Evolutionary conservation across 2,888 invertebrate species (phyloP), one percentile per base, ranked within the genome.

Genomic region (Amblyjoppa fuscipennis): DNA sequence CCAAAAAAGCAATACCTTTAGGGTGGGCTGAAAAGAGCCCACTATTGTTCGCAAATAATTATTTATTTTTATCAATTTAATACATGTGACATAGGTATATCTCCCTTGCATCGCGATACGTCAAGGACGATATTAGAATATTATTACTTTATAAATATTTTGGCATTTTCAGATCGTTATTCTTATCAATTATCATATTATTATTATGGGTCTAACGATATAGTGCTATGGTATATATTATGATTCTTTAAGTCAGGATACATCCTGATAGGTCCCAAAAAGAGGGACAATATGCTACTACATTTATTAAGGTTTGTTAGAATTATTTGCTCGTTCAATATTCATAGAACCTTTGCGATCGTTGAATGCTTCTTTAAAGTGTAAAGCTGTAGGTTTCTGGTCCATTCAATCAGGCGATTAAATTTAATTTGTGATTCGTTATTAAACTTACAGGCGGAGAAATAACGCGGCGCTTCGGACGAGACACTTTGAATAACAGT

Each of bases 341-440:
- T 49, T 75, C 49, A 49, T 64, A 64, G 11, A 64, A 34, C 34
- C 75, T 70, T 64, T 31, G 0, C 34, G 59, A 59, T 82, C 16
- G 31, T 79, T 79, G 25, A 38, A 56, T 75, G 49, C 51, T 9
- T 61, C 53, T 31, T 75, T 13, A 28, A 66, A 75, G n/a, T 70
- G 70, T 85, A 79, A 85, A 85, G 78, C 85, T 81, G 53, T 73
- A 75, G 75, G 51, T 82, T 85, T 85, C 75, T 85, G 85, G 85
- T 85, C 85, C 85, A 66, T 85, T 16, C 66, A 51, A 69, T 70
- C 51, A 71, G 79, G 64, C 78, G 68, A 82, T 34, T 31, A 31
- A 85, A 66, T 78, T 56, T 34, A 64, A 49, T 64, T 31, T 61
- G 31, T 70, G 9, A 73, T 41, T 61, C 64, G 31, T 64, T 16